Percentiles rank a stretch among this genome's conserved stretches.
Conservation (phyloP, 1,140 invertebrate genomes). For the Nymphalis io region DNA sequence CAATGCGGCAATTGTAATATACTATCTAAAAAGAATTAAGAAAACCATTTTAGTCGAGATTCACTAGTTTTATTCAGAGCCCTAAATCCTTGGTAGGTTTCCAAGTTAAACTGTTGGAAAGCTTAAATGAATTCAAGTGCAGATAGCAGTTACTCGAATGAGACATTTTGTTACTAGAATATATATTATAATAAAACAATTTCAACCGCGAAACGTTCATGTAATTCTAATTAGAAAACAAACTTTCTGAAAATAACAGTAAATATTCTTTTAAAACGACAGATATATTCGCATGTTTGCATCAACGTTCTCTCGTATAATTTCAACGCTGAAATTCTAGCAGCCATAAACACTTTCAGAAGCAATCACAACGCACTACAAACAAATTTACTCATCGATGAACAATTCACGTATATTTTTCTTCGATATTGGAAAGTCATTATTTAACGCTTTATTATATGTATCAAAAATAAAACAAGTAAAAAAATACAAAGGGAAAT, state of each 20-base stretch:
- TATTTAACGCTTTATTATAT: too few species aligned
- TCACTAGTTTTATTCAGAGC: slow-evolving; percentile 35
- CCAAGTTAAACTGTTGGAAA: slow-evolving; percentile 39
- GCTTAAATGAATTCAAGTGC: slow-evolving; percentile 33
- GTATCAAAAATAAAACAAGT: too few species aligned
- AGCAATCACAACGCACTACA: background rate
- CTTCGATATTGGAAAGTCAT: background rate
- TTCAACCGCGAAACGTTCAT: background rate
- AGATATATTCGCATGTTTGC: background rate
- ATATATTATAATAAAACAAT: slow-evolving; percentile 24
- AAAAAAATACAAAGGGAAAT: too few species aligned
- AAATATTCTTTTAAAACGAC: background rate
- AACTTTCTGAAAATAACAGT: background rate
- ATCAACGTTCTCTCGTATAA: background rate
- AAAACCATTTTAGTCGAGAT: slow-evolving; percentile 30
- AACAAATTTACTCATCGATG: background rate
- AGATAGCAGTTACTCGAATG: slow-evolving; percentile 22
- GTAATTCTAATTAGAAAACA: background rate
- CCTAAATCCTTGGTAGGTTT: slow-evolving; percentile 40
- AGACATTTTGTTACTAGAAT: slow-evolving; percentile 23
- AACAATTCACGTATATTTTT: slow-evolving; percentile 7
- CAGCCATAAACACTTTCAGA: background rate
- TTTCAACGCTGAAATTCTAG: slow-evolving; percentile 1
- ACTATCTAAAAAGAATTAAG: slow-evolving; percentile 37
- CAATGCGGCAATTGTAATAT: slow-evolving; percentile 36